Base-by-base conservation (phyloP, 2,888 invertebrate genomes). In the Volucella bombylans region DNA sequence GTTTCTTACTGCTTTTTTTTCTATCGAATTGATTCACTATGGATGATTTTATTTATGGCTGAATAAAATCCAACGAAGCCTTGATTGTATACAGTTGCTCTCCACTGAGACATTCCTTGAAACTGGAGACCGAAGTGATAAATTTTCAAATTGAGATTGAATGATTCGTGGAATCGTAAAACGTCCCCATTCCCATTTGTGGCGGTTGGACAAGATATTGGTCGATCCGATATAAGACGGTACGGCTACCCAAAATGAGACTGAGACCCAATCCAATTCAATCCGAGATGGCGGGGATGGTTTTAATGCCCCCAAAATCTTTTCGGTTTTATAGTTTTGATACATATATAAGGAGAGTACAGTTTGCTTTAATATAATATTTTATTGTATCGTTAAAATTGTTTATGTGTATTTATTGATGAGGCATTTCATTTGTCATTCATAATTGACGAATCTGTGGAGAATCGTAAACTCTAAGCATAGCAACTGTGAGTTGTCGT, bases 341-440 rank as follows among this genome's bases (percentile, higher is more conserved):
- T 85, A 76, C 76, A 80, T 67, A 85, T 85, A 71, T 55, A 76
- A 73, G 47, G 49, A 65, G 76, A 74, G 71, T 76, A 85, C 76
- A 76, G 76, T 85, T 85, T 85, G 72, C 76, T 76, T 76, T 76
- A 68, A 67, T 23, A 49, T 79, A 79, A 76, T 68, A 62, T 50
- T 80, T 80, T 85, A 85, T 76, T 71, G 18, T 49, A 62, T 85
- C 80, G 85, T 85, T 80, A 85, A 85, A 80, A 80, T 80, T 80
- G 85, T 80, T 83, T 83, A 83, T 83, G 73, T 71, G 64, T 10
- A 76, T 80, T 85, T 85, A 85, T 85, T 85, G 85, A 80, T 85
- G 80, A 80, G 80, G 85, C 76, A 80, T 85, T 85, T 72, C 80
- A 68, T 80, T 85, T 68, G 76, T 85, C 80, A 80, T 80, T 80